These are phyloP conservation scores for Coptotermes formosanus DNA, from an alignment of 1,140 invertebrate genomes.

Conservation along the genomic window DNA sequence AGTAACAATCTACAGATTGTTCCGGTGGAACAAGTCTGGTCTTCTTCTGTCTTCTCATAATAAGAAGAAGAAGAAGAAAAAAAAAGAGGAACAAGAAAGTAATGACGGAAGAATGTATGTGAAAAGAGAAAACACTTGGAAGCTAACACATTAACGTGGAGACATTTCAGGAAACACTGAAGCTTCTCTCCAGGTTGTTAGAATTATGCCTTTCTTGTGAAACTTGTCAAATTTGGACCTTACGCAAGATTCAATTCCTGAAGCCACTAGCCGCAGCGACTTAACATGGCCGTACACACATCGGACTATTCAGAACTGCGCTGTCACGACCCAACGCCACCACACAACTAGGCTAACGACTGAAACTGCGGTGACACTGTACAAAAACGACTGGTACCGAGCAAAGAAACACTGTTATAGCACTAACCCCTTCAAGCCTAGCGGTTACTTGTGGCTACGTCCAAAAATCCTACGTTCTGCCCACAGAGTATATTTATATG, in stretches of 20 bases:
- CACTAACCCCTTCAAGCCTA: too few species aligned
- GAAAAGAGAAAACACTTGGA: neutral
- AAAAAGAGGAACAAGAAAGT: neutral
- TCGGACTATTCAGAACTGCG: too few species aligned
- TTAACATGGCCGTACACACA: too few species aligned
- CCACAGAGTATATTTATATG: too few species aligned
- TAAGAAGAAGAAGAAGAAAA: neutral
- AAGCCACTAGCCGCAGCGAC: too few species aligned
- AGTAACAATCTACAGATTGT: constrained; percentile 1
- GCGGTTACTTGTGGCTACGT: too few species aligned
- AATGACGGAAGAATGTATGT: neutral
- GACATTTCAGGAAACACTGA: neutral
- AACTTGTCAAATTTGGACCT: neutral
- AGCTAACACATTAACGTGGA: neutral
- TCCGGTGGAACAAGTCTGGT: neutral
- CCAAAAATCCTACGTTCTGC: too few species aligned
- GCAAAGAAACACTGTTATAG: too few species aligned
- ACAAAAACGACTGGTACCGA: too few species aligned
- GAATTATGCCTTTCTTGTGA: neutral
- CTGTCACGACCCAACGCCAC: too few species aligned
- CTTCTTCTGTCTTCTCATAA: neutral
- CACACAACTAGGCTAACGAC: too few species aligned
- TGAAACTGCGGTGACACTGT: too few species aligned
- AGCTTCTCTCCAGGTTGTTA: neutral
- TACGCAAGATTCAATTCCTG: neutral